phyloP scores from a whole-genome alignment of 2,888 invertebrate species.

The Fragum sueziense region DNA sequence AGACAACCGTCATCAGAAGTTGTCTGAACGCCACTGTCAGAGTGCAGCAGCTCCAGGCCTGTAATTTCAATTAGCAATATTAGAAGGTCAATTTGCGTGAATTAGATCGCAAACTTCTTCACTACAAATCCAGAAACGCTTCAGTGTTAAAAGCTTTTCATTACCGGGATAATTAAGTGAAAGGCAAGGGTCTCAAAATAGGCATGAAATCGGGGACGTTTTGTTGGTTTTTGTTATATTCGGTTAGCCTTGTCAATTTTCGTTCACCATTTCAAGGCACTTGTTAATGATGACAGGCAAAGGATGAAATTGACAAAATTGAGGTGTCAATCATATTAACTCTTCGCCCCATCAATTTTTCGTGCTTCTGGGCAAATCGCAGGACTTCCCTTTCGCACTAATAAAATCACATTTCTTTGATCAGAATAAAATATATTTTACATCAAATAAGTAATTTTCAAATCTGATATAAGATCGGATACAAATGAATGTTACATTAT shows the following conservation, averaged over 20 bases:
- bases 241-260: conserved; percentile 48
- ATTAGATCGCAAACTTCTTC: conserved; percentile 46
- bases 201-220: conserved; percentile 60
- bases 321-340: conserved; percentile 53
- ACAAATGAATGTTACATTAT: no score
- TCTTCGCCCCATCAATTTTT: not conserved
- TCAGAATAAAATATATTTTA: no score
- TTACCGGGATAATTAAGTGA: conserved; percentile 50
- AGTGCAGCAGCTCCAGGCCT: conserved; percentile 43
- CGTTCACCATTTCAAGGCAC: conserved; percentile 30
- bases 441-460: no score
- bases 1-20: conserved; percentile 14
- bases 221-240: conserved; percentile 50
- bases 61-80: conserved; percentile 59
- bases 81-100: conserved; percentile 61
- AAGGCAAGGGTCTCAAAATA: conserved; percentile 54
- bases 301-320: conserved; percentile 52
- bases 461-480: no score
- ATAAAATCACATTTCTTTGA: no score
- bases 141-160: conserved; percentile 54
- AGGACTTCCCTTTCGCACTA: no score
- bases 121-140: conserved; percentile 33
- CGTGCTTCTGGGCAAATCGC: no score
- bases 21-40: conserved; percentile 50
- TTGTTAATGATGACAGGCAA: conserved; percentile 45